A percentile compares a stretch with the other conserved stretches of the same genome.
These are phyloP conservation scores for Delia radicum DNA, from an alignment of 1,140 invertebrate genomes.

Conservation along the genomic window DNA sequence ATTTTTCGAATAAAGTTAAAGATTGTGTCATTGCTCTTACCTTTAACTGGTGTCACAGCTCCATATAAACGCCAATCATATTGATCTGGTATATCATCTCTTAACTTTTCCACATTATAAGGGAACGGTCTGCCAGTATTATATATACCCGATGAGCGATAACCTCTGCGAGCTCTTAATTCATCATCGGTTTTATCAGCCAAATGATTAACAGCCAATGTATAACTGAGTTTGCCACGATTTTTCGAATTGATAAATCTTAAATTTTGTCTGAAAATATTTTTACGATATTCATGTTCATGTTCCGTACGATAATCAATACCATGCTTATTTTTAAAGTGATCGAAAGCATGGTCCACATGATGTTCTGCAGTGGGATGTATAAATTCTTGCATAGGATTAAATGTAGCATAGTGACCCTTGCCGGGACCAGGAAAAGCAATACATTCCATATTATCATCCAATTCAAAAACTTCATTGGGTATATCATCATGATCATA, in stretches of 20 bases:
- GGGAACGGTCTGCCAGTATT: conserved; percentile 78
- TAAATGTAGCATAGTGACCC: conserved; percentile 76
- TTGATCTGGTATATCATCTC: conserved; percentile 63
- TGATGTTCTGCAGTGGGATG: conserved; percentile 70
- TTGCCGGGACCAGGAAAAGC: conserved; percentile 86
- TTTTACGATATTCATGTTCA: conserved; percentile 72
- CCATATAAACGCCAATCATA: conserved; percentile 90
- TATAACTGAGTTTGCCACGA: conserved; percentile 72
- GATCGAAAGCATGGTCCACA: conserved; percentile 74
- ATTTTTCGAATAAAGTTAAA: not conserved
- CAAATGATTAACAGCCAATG: conserved; percentile 82
- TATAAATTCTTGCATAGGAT: conserved; percentile 92
- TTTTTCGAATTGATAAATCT: conserved; percentile 85
- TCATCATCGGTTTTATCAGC: conserved; percentile 81
- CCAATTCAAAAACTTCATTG: conserved; percentile 69
- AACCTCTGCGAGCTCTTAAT: conserved; percentile 77
- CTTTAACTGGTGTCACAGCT: conserved; percentile 92
- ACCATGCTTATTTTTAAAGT: conserved; percentile 74
- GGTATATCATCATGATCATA: conserved; percentile 70
- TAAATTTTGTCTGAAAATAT: conserved; percentile 87
- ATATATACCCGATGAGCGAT: conserved; percentile 65
- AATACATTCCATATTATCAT: conserved; percentile 69
- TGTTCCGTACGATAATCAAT: conserved; percentile 66
- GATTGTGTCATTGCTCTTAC: too few species aligned
- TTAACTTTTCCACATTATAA: conserved; percentile 57